Evolutionary conservation across 2,888 invertebrate species (phyloP).

Genomic region (Nezara viridula): DNA sequence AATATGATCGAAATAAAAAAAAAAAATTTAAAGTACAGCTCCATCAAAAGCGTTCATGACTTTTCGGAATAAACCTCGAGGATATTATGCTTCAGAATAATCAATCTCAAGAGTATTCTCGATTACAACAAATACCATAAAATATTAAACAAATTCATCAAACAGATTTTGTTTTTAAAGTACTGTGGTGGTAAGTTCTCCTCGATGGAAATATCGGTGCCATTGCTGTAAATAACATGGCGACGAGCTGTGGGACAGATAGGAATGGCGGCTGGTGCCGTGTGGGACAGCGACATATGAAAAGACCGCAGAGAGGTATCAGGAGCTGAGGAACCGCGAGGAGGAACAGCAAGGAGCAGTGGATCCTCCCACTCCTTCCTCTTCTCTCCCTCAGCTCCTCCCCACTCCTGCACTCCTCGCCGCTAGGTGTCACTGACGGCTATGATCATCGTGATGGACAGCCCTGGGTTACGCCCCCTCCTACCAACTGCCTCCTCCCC

Average conservation of each 20-base stretch:
- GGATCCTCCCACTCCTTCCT: background rate
- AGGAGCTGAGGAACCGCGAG: background rate
- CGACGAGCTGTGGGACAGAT: background rate
- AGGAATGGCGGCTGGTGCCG: background rate
- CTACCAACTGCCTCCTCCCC: background rate
- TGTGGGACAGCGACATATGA: constrained; percentile 46
- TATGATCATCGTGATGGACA: constrained; percentile 3
- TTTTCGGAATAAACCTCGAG: too few relatives aligned
- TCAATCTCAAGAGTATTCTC: too few relatives aligned
- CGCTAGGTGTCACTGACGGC: constrained; percentile 14
- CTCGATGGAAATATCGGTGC: too few relatives aligned
- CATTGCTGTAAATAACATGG: background rate
- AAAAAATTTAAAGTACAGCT: too few relatives aligned
- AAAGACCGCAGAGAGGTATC: background rate
- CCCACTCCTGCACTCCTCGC: background rate
- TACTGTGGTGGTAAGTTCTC: too few relatives aligned
- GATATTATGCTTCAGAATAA: too few relatives aligned
- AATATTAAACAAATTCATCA: too few relatives aligned
- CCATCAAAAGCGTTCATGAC: too few relatives aligned
- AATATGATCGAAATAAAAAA: too few relatives aligned
- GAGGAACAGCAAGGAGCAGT: background rate
- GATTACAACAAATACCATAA: too few relatives aligned
- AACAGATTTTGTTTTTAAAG: too few relatives aligned
- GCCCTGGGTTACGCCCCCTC: background rate
- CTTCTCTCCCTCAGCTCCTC: background rate